Conservation (phyloP, 2,797 vertebrate species). For the Pempheris klunzingeri region DNA sequence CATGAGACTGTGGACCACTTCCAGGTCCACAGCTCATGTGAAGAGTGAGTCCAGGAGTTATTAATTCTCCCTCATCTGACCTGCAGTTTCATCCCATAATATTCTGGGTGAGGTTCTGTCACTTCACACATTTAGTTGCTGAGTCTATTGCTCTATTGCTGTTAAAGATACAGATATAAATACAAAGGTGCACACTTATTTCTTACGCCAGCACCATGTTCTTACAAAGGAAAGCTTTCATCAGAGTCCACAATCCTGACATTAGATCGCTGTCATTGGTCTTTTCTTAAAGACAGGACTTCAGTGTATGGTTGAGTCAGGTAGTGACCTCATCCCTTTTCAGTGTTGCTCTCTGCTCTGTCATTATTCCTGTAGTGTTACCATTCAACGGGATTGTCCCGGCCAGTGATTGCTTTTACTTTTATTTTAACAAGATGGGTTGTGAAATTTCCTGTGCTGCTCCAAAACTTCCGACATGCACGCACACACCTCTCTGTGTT, state of each 20-base stretch:
- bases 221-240: background rate
- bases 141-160: no score
- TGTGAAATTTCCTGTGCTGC: constrained; percentile 11
- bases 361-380: background rate
- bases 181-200: background rate
- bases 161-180: background rate
- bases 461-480: constrained; percentile 24
- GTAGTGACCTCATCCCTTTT: background rate
- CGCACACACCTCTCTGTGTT: constrained; percentile 18
- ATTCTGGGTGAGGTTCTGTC: no score
- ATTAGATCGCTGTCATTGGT: background rate
- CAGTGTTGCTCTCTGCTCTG: background rate
- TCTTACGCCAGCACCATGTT: background rate
- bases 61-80: no score
- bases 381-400: constrained; percentile 21
- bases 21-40: constrained; percentile 11
- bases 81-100: no score
- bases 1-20: constrained; percentile 3
- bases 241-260: background rate
- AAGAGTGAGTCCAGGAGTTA: no score
- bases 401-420: background rate
- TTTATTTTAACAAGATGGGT: constrained; percentile 22
- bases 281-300: background rate
- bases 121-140: no score
- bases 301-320: background rate